Evolutionary conservation across 2,113 vertebrate genomes (phyloP), one percentile per base, ranked within the genome.

Genomic region (Dasyurus viverrinus): DNA sequence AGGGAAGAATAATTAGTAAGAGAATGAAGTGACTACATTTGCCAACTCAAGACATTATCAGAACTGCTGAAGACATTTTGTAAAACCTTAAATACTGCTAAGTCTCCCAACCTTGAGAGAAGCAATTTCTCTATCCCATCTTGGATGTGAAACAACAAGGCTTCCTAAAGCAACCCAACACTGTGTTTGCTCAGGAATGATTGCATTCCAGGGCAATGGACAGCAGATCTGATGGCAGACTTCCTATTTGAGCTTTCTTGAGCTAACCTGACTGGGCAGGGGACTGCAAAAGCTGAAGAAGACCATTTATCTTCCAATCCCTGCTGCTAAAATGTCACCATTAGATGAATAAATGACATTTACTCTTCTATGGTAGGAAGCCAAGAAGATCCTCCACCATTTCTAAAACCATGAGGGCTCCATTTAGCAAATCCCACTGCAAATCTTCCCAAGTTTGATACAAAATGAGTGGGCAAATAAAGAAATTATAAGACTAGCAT

Each of bases 351-450:
- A 68, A 53, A 91, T 91, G 97, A 91, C 96, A 98, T 26, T 98
- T 97, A 98, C 97, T 98, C 98, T 98, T 97, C 98, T 97, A 30
- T 24, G 98, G 97, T 98, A 99, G 98, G 98, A 96, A 98, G 98
- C 97, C 98, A 98, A 99, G 98, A 97, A 97, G 98, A 99, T 99
- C 99, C 99, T 98, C 76, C 97, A 99, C 98, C 98, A 98, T 98
- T 98, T 98, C 98, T 97, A 98, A 98, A 98, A 98, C 98, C 98
- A 99, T 99, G 68, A 98, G 98, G 98, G 97, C 98, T 99, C 98
- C 98, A 99, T 98, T 99, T 99, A 99, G 98, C 98, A 99, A 99
- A 99, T 98, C 97, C 98, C 92, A 97, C 97, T 98, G 97, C 96
- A 98, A 98, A 98, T 98, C 98, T 97, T 96, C 95, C 98, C 93